These are phyloP conservation scores for Cyphomyrmex costatus DNA, from an alignment of 1,140 invertebrate genomes.

Conservation along the genomic window DNA sequence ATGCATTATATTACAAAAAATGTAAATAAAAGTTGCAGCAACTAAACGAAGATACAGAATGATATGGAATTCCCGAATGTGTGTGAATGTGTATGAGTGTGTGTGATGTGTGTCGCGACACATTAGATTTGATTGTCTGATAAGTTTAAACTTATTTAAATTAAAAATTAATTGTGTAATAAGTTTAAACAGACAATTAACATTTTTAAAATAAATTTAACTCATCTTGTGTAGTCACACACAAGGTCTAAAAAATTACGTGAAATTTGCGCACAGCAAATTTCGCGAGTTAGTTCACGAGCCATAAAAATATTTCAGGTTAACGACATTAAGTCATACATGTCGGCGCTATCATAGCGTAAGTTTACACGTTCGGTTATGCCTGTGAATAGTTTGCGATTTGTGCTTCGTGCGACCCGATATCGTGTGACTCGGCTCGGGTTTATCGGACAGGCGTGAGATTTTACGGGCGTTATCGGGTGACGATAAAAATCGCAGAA, in stretches of 20 bases:
- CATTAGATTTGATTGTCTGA: not conserved
- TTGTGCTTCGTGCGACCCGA: not conserved
- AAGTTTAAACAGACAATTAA: not conserved
- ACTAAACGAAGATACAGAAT: not conserved
- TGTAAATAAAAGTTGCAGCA: not conserved
- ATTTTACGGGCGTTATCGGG: not conserved
- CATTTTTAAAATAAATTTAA: conserved; percentile 8
- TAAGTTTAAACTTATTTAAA: not conserved
- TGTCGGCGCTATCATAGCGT: conserved; percentile 1
- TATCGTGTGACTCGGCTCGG: not conserved
- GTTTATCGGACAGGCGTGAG: conserved; percentile 11
- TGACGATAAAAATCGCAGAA: not conserved
- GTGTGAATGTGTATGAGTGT: too few relatives aligned
- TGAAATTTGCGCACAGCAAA: not conserved
- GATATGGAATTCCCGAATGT: not conserved
- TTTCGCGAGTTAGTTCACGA: not conserved
- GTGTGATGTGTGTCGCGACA: not conserved
- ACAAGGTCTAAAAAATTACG: not conserved
- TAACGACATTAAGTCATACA: conserved; percentile 32
- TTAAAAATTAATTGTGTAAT: not conserved
- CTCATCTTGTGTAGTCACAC: not conserved
- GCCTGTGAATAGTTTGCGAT: conserved; percentile 1
- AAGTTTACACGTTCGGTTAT: conserved; percentile 27
- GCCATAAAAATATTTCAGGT: conserved; percentile 40
- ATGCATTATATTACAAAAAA: not conserved